phyloP scores from a whole-genome alignment of 2,797 vertebrate species.

The Coreius guichenoti region DNA sequence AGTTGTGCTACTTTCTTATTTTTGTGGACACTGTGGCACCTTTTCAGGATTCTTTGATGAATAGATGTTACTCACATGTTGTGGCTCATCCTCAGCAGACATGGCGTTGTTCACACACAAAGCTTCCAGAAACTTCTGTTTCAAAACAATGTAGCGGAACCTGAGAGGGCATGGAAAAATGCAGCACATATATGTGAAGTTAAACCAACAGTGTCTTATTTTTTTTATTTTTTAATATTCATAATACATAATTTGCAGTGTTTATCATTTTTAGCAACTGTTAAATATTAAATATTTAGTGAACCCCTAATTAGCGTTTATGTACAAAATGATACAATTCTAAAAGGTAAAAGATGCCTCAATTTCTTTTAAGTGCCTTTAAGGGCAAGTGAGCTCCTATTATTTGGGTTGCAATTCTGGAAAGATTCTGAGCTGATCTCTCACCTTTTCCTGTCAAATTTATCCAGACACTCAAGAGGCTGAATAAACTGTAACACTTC shows the following conservation, averaged over 20 bases:
- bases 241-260: not conserved
- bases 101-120: slow-evolving; percentile 98
- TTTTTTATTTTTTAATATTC: not conserved
- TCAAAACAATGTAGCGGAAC: slow-evolving; percentile 96
- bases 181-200: not conserved
- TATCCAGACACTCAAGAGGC: slow-evolving; percentile 98
- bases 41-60: not conserved
- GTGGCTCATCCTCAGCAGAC: slow-evolving; percentile 97
- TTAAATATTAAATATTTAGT: not conserved
- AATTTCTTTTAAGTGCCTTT: not conserved
- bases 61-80: slow-evolving; percentile 85
- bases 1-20: not conserved
- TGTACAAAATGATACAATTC: not conserved
- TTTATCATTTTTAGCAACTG: not conserved
- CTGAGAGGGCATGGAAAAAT: slow-evolving; percentile 70
- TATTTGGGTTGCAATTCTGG: not conserved
- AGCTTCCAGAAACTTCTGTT: slow-evolving; percentile 98
- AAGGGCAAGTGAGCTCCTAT: not conserved
- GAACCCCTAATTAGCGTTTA: not conserved
- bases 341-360: not conserved
- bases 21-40: not conserved
- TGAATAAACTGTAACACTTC: slow-evolving; percentile 99
- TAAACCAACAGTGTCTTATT: not conserved
- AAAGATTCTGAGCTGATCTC: slow-evolving; percentile 14
- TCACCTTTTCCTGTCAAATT: slow-evolving; percentile 97